phyloP scores from a whole-genome alignment of 2,113 vertebrate genomes.

The Phyllostomus discolor region DNA sequence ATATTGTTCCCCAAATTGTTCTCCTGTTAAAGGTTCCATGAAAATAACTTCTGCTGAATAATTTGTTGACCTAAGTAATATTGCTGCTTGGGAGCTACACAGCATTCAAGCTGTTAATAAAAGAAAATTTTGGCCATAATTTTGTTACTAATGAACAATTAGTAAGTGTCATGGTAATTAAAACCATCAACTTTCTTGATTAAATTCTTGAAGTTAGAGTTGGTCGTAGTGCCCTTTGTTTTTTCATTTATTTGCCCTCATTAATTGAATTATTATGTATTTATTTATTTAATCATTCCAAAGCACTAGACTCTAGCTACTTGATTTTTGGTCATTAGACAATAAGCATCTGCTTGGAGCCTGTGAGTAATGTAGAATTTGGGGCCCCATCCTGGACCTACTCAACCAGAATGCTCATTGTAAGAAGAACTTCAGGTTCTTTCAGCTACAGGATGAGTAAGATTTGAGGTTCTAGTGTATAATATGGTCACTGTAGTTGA shows the following conservation, averaged over 20 bases:
- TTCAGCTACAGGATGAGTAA: background rate
- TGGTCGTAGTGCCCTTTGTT: background rate
- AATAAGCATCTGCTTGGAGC: background rate
- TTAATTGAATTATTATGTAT: background rate
- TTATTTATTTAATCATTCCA: background rate
- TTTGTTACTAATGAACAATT: background rate
- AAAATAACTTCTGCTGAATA: background rate
- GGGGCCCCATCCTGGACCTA: background rate
- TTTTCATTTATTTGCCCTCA: background rate
- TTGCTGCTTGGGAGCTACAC: background rate
- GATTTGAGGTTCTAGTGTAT: background rate
- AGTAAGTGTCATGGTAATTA: background rate
- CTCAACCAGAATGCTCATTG: background rate
- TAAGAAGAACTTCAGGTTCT: background rate
- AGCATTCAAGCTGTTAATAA: background rate
- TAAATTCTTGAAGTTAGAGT: background rate
- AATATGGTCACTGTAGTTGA: background rate
- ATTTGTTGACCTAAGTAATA: background rate
- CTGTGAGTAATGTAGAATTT: background rate
- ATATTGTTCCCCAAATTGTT: background rate
- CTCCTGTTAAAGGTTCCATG: background rate
- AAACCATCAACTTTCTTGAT: background rate
- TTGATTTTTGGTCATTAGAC: background rate
- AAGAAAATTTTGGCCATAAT: background rate
- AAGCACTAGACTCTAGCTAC: background rate